phyloP scores from a whole-genome alignment of 2,888 invertebrate species.

The Tupiocoris notatus region DNA sequence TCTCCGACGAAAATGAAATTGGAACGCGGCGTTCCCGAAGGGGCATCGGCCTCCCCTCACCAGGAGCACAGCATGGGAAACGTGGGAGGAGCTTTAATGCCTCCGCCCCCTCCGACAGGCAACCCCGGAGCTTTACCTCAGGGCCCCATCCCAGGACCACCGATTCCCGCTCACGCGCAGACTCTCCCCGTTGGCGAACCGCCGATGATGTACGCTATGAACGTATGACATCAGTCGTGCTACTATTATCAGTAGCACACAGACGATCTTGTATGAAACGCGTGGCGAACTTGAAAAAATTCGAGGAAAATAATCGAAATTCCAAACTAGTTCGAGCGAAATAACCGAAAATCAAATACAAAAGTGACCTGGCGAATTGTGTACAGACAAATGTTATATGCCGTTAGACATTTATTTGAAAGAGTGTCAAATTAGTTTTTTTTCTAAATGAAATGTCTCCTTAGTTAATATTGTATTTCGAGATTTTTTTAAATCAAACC shows the following conservation, averaged over 20 bases:
- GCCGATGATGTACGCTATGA: constrained; percentile 82
- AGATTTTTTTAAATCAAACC: too few relatives aligned
- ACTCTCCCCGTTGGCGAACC: constrained; percentile 28
- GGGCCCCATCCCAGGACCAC: constrained; percentile 59
- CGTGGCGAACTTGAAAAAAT: too few relatives aligned
- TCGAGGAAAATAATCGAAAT: too few relatives aligned
- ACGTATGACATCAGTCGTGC: constrained; percentile 64
- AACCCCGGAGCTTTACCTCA: constrained; percentile 6
- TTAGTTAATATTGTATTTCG: too few relatives aligned
- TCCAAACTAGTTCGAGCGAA: too few relatives aligned
- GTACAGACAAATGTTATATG: too few relatives aligned
- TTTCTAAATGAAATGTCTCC: too few relatives aligned
- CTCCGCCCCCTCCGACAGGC: constrained; percentile 34
- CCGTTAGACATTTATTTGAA: too few relatives aligned
- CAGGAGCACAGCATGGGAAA: constrained; percentile 50
- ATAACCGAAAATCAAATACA: too few relatives aligned
- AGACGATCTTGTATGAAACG: constrained; percentile 24
- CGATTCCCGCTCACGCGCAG: constrained; percentile 2
- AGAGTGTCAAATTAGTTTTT: too few relatives aligned
- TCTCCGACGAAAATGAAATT: constrained; percentile 58
- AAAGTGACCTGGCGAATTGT: too few relatives aligned
- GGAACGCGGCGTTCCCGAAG: constrained; percentile 69
- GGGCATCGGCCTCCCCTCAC: constrained; percentile 58
- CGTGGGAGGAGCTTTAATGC: constrained; percentile 41
- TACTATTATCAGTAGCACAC: constrained; percentile 47